These are phyloP conservation scores for Zaprionus lineosus DNA, from an alignment of 2,888 invertebrate genomes.

Conservation along the genomic window DNA sequence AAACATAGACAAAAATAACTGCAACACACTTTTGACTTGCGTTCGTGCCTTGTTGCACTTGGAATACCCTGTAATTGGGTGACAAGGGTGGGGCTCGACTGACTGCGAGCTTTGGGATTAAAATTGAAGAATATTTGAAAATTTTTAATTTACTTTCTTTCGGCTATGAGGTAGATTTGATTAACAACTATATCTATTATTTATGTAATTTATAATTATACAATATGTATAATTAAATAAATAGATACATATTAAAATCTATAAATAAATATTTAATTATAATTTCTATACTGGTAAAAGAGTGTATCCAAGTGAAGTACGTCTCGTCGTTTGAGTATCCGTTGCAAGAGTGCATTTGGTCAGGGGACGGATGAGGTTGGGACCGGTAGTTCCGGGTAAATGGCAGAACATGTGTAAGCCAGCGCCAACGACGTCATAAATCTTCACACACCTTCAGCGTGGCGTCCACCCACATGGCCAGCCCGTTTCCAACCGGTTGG, in stretches of 20 bases:
- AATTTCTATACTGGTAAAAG: too few relatives aligned
- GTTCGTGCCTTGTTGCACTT: constrained; percentile 8
- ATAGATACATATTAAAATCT: too few relatives aligned
- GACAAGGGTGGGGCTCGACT: neutral
- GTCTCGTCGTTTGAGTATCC: neutral
- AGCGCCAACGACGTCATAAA: constrained; percentile 66
- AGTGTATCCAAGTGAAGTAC: too few relatives aligned
- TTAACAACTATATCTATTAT: too few relatives aligned
- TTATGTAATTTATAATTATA: too few relatives aligned
- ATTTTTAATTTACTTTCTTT: too few relatives aligned
- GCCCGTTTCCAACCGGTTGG: constrained; percentile 14
- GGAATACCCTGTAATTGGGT: constrained; percentile 6
- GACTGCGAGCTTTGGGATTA: too few relatives aligned
- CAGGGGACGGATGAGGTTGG: neutral
- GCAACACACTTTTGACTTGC: constrained; percentile 47
- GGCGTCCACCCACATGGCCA: constrained; percentile 39
- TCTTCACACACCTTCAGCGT: constrained; percentile 55
- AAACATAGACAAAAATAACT: constrained; percentile 33
- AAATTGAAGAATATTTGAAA: too few relatives aligned
- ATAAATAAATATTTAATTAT: too few relatives aligned
- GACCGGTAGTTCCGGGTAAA: constrained; percentile 14
- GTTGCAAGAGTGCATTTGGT: constrained; percentile 1
- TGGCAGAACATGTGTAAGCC: constrained; percentile 59
- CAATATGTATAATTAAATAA: too few relatives aligned
- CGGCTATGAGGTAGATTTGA: too few relatives aligned